Conservation (phyloP, 2,113 vertebrate species). For the Dolichotis patagonum region DNA sequence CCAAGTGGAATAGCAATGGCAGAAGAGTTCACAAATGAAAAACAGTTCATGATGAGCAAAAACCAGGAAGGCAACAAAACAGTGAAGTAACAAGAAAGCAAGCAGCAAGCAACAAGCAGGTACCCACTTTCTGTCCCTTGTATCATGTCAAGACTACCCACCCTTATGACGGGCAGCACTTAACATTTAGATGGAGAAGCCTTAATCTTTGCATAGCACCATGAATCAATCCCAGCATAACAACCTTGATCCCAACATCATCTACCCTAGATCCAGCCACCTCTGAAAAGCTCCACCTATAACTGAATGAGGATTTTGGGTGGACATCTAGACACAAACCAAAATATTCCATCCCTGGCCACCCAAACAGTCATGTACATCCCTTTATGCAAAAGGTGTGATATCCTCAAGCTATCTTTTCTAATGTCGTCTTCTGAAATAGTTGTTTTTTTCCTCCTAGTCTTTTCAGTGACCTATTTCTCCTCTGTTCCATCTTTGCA, state of each 20-base stretch:
- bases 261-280: not conserved
- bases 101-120: not conserved
- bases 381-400: too few relatives aligned
- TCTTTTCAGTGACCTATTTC: too few relatives aligned
- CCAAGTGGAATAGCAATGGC: not conserved
- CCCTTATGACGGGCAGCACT: not conserved
- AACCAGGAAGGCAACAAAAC: not conserved
- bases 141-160: not conserved
- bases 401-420: too few relatives aligned
- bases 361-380: too few relatives aligned
- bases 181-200: not conserved
- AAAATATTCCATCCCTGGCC: not conserved
- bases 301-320: not conserved
- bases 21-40: not conserved
- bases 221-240: not conserved
- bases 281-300: not conserved
- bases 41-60: not conserved
- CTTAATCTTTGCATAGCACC: not conserved
- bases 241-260: too few relatives aligned
- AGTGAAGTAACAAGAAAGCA: not conserved
- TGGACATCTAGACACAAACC: not conserved
- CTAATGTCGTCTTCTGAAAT: too few relatives aligned
- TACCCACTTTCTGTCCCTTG: not conserved
- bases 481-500: too few relatives aligned
- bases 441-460: too few relatives aligned